A percentile compares a stretch with the other conserved stretches of the same genome.
These are phyloP conservation scores for Pentalonia nigronervosa DNA, from an alignment of 1,140 invertebrate genomes.

Conservation along the genomic window DNA sequence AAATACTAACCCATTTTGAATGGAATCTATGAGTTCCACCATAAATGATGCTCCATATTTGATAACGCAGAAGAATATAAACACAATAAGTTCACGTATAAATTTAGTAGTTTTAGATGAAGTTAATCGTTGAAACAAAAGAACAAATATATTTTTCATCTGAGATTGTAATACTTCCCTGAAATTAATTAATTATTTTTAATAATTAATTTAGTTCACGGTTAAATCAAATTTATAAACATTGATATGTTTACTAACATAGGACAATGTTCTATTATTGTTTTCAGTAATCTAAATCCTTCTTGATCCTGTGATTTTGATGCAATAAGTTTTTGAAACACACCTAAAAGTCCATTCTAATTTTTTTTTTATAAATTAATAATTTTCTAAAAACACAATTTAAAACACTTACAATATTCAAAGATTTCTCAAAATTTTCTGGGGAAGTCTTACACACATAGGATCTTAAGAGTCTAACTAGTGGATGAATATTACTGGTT, in stretches of 20 bases:
- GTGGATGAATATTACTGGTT: conserved; percentile 87
- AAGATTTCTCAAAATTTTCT: conserved; percentile 62
- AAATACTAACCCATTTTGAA: conserved; percentile 80
- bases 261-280: conserved; percentile 79
- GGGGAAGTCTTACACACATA: conserved; percentile 70
- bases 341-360: conserved; percentile 85
- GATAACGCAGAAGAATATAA: conserved; percentile 85
- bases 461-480: conserved; percentile 87
- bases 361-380: conserved; percentile 62
- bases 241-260: conserved; percentile 68
- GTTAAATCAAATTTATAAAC: conserved; percentile 16
- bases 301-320: conserved; percentile 96
- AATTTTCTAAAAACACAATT: conserved; percentile 11
- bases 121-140: conserved; percentile 90
- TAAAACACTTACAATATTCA: conserved; percentile 63
- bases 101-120: conserved; percentile 95
- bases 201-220: conserved; percentile 59
- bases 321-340: conserved; percentile 96
- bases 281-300: conserved; percentile 90
- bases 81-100: conserved; percentile 86
- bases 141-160: conserved; percentile 86
- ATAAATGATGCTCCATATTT: conserved; percentile 78
- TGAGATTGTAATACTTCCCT: conserved; percentile 76
- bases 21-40: conserved; percentile 81
- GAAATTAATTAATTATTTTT: conserved; percentile 63